Evolutionary conservation across 1,140 invertebrate genomes (phyloP).

Genomic region (Caenorhabditis inopinata): DNA sequence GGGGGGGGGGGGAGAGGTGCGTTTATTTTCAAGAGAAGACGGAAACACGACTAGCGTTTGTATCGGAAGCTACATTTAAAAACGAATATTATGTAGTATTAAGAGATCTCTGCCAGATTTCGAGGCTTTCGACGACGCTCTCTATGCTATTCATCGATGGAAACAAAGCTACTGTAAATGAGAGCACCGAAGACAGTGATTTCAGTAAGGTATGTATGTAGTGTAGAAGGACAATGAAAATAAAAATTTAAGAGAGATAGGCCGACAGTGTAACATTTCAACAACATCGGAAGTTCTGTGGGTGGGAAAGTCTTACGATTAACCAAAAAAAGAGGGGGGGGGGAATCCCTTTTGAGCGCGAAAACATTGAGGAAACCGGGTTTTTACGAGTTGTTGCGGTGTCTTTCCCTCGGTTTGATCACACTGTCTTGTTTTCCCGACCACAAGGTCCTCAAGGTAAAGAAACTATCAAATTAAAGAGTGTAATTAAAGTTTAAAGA

Average conservation of each 20-base stretch:
- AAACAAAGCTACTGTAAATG: no score
- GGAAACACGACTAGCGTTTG: not conserved
- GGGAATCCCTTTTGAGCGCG: not conserved
- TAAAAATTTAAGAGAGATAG: no score
- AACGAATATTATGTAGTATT: not conserved
- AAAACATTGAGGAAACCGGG: not conserved
- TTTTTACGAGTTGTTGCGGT: slow-evolving; percentile 27
- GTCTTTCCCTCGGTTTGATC: slow-evolving; percentile 3
- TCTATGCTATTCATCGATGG: no score
- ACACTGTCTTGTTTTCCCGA: not conserved
- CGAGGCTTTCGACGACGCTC: not conserved
- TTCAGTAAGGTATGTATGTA: no score
- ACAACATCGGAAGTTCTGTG: no score
- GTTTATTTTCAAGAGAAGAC: not conserved
- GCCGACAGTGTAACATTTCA: no score
- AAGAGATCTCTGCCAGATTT: not conserved
- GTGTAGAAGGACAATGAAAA: no score
- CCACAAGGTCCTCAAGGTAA: slow-evolving; percentile 17
- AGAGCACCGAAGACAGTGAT: no score
- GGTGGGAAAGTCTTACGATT: not conserved
- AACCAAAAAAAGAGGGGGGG: not conserved
- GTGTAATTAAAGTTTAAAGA: not conserved
- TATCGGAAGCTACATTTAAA: slow-evolving; percentile 13
- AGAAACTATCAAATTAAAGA: not conserved
- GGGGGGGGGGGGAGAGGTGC: not conserved